Percentiles rank a stretch among this genome's conserved stretches.
Evolutionary conservation across 2,113 vertebrate species (phyloP).

Genomic region (Eulacestoma nigropectus): DNA sequence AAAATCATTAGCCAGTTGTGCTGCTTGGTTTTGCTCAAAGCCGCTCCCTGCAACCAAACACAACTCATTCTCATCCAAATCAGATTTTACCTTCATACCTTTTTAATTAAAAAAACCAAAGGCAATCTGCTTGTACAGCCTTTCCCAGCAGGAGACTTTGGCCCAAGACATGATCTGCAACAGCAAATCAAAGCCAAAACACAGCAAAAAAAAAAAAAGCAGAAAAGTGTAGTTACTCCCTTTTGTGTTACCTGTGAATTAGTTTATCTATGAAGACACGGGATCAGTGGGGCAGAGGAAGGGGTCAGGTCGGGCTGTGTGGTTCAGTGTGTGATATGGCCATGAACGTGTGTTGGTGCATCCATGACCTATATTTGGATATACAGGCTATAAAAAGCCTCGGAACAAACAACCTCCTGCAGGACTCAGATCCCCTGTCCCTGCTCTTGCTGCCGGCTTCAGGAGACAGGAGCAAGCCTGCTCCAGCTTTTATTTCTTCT

Average conservation of each 20-base stretch:
- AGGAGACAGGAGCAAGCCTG: not conserved
- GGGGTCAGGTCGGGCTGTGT: fast-evolving
- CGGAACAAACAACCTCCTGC: constrained; percentile 44
- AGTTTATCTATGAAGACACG: fast-evolving
- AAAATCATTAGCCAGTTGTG: not conserved
- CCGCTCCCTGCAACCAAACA: not conserved
- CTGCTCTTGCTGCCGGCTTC: not conserved
- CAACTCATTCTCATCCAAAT: not conserved
- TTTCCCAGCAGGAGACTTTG: not conserved
- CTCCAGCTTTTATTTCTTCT: not conserved
- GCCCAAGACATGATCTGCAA: not conserved
- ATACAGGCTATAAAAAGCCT: constrained; percentile 74
- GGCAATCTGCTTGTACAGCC: not conserved
- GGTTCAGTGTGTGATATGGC: not conserved
- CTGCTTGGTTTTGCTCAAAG: not conserved
- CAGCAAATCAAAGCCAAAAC: not conserved
- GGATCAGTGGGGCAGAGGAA: not conserved
- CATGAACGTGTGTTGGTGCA: not conserved
- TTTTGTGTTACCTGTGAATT: not conserved
- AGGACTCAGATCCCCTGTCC: not conserved
- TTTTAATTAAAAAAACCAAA: not conserved
- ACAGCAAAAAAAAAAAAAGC: not conserved
- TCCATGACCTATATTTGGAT: constrained; percentile 72
- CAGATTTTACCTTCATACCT: not conserved
- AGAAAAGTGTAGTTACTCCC: too few relatives aligned